Base-by-base conservation (phyloP, 2,888 invertebrate genomes). In the Abscondita cerata region DNA sequence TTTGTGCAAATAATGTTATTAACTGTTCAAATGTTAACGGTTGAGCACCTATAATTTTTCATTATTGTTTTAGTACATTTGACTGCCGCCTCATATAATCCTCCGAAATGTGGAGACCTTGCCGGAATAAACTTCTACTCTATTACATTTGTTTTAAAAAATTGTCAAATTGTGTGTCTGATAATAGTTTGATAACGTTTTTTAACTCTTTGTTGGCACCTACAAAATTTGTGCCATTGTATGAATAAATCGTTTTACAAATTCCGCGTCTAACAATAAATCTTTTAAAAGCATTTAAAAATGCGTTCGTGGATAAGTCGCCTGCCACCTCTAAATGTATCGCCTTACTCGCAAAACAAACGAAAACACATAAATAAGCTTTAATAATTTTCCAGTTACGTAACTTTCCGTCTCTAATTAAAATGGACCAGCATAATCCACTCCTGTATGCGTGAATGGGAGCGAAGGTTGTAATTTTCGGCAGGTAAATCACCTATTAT, bases 401-500 rank as follows among this genome's bases (percentile, higher is more conserved):
- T 8, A 60, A 53, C 47, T 50, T 59, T 20, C 53, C 34, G 44
- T 67, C 60, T 33, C 65, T 70, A 4, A 68, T 61, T 1, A 52
- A 4, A 36, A 69, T 5, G 69, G 69, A 1, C 72, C 72, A 2
- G 66, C 66, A 19, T 70, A 71, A 61, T 73, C 71, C 0, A 69
- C 62, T 4, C 71, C 72, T 25, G 53, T 38, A 19, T 48, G 50
- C 9, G 13, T 38, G 58, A 72, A 71, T 1, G 68, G 62, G 15
- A 55, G 59, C 2, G 65, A 38, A 6, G 34, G 13, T 15, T 52
- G 56, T 2, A 70, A 53, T n/a, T 72, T 55, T 36, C 31, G 8
- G 16, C 16, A 1, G 73, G 73, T 18, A 74, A 56, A 59, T 71
- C 60, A 15, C 69, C 71, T 73, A 75, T 74, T 74, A 69, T 18